Percentiles rank a stretch among this genome's conserved stretches.
These are phyloP conservation scores for Polietes domitor DNA, from an alignment of 2,888 invertebrate genomes.

Conservation along the genomic window DNA sequence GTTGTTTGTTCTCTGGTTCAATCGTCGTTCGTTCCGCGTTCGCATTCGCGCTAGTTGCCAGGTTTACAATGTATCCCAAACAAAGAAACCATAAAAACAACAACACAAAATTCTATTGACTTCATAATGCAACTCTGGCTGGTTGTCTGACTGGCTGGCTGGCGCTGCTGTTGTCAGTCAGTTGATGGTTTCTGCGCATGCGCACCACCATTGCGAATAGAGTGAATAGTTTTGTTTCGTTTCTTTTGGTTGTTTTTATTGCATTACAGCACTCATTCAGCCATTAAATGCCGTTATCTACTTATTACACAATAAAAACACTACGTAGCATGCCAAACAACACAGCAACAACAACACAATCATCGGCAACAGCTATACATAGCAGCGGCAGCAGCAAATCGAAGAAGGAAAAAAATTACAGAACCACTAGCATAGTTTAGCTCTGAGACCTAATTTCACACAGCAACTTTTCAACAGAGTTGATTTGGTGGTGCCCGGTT, in stretches of 20 bases:
- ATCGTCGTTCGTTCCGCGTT: conserved; percentile 26
- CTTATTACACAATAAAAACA: conserved; percentile 79
- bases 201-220: conserved; percentile 55
- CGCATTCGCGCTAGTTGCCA: neutral
- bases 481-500: conserved; percentile 60
- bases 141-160: neutral
- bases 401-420: conserved; percentile 51
- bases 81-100: conserved; percentile 63
- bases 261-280: conserved; percentile 74
- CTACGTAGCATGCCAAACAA: conserved; percentile 55
- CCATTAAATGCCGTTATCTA: conserved; percentile 80
- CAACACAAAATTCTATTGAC: conserved; percentile 58
- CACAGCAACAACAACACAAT: conserved; percentile 42
- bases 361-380: conserved; percentile 39
- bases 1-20: conserved; percentile 7
- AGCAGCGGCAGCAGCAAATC: conserved; percentile 47
- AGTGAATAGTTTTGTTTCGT: conserved; percentile 54
- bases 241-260: conserved; percentile 55
- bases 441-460: conserved; percentile 67
- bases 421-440: conserved; percentile 66
- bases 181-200: conserved; percentile 53
- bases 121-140: conserved; percentile 53
- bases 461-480: conserved; percentile 63
- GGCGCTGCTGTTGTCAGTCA: neutral
- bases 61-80: conserved; percentile 60